Base-by-base conservation (phyloP, 2,113 vertebrate species). In the Hiodon tergisus region DNA sequence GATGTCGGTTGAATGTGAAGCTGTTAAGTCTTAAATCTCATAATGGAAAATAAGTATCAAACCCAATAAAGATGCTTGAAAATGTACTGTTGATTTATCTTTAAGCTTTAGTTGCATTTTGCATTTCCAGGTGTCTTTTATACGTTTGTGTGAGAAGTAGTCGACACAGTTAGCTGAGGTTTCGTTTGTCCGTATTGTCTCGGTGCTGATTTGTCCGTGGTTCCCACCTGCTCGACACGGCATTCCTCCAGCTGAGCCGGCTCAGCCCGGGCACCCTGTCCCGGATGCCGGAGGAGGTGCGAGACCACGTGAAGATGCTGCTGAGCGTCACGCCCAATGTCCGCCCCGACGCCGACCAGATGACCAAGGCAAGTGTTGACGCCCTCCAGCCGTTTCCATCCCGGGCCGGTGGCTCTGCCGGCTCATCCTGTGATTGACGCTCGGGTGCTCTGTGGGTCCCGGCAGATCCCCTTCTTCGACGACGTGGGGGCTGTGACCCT, bases 341-440 rank as follows among this genome's bases (percentile, higher is more conserved):
- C 69, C 93, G 97, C 72, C 97, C 97, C 14, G 97, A 99, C 0
- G 96, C 97, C 16, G 97, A 99, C 87, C 97, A 99, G 85, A 96
- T 99, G 90, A 98, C 95, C 74, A 99, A 98, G 93, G 97, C 97
- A 79, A 90, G 85, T 65, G 5, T 52, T n/a, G 48, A 46, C 31
- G 31, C 31, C 62, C 13, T 17, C 65, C n/a, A 52, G 10, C 8
- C 67, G 4, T 17, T 60, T 69, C 14, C 13, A 7, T 47, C 11
- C 51, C 47, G 4, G 13, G 14, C 6, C 4, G 31, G 46, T 11
- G 55, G 65, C 51, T 2, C 51, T 48, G 6, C 0, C 57, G 11
- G 13, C 46, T 4, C n/a, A 14, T 17, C 51, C 14, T 46, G 8
- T 13, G 55, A 14, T 1, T 5, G 7, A 14, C 55, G 68, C 68